phyloP scores from a whole-genome alignment of 2,113 vertebrate species.

The Piliocolobus tephrosceles region DNA sequence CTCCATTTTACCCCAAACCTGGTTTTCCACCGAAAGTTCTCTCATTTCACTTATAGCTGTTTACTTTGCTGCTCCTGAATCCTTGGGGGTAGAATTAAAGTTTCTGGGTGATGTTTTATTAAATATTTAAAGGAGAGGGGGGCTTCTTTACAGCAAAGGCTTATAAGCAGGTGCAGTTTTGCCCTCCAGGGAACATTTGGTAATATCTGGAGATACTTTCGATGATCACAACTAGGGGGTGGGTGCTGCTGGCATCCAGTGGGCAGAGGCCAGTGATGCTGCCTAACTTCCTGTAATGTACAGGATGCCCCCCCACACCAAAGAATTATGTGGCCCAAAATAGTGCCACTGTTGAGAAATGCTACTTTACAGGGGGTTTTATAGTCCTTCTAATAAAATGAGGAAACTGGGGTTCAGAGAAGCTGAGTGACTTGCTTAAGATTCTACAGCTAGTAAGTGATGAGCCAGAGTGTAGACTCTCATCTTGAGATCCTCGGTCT shows the following conservation, averaged over 20 bases:
- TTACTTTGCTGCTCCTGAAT: neutral
- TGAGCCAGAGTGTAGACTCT: neutral
- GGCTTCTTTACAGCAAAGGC: neutral
- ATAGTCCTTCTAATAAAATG: neutral
- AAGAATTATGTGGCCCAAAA: neutral
- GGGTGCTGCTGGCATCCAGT: neutral
- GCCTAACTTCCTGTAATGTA: neutral
- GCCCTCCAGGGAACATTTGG: neutral
- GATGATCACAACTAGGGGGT: neutral
- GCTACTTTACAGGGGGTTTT: neutral
- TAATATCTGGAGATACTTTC: neutral
- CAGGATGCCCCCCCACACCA: rapidly evolving
- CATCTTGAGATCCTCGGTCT: neutral
- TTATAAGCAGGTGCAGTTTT: neutral
- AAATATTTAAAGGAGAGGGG: neutral
- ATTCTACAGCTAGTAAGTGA: neutral
- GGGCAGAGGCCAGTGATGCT: neutral
- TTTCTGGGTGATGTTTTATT: constrained; percentile 10
- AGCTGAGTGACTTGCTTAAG: neutral
- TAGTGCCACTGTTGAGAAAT: neutral
- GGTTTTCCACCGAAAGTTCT: neutral
- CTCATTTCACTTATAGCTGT: neutral
- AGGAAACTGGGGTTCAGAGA: neutral
- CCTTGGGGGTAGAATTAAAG: neutral
- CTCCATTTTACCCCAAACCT: neutral